A percentile compares a stretch with the other conserved stretches of the same genome.
Conservation (phyloP, 1,140 invertebrate species). For the Drosophila pallidifrons region DNA sequence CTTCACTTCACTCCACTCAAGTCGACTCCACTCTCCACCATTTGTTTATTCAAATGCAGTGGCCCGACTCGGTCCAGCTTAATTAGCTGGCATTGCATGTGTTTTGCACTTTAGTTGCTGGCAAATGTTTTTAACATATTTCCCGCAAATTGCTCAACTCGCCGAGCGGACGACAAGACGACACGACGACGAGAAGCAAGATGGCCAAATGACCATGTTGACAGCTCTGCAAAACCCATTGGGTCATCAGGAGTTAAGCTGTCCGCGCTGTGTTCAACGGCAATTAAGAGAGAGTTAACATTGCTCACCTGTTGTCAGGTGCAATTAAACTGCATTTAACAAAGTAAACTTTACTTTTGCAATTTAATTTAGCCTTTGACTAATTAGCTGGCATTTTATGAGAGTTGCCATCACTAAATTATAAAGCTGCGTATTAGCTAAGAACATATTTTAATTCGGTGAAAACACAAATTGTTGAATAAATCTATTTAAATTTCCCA, state of each 20-base stretch:
- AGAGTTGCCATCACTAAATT: too few species aligned
- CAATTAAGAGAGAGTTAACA: slow-evolving; percentile 54
- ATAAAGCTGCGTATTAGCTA: too few species aligned
- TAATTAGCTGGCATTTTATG: too few species aligned
- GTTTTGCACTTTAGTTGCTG: slow-evolving; percentile 71
- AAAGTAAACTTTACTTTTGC: slow-evolving; percentile 16
- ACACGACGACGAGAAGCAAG: slow-evolving; percentile 19
- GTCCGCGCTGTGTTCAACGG: slow-evolving; percentile 30
- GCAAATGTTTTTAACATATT: slow-evolving; percentile 46
- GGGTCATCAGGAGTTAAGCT: slow-evolving; percentile 42
- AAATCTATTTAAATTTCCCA: too few species aligned
- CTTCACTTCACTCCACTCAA: neutral
- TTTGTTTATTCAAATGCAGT: slow-evolving; percentile 55
- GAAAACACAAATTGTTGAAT: too few species aligned
- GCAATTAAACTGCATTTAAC: slow-evolving; percentile 38
- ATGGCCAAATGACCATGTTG: slow-evolving; percentile 45
- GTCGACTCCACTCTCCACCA: neutral
- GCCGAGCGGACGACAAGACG: neutral
- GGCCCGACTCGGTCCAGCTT: slow-evolving; percentile 51
- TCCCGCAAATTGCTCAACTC: slow-evolving; percentile 50
- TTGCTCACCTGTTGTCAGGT: slow-evolving; percentile 23
- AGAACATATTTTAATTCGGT: too few species aligned
- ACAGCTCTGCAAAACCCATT: slow-evolving; percentile 52
- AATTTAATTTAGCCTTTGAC: slow-evolving; percentile 14
- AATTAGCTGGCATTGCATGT: slow-evolving; percentile 79